Conservation (phyloP, 2,113 vertebrate genomes). For the Mixornis gularis region DNA sequence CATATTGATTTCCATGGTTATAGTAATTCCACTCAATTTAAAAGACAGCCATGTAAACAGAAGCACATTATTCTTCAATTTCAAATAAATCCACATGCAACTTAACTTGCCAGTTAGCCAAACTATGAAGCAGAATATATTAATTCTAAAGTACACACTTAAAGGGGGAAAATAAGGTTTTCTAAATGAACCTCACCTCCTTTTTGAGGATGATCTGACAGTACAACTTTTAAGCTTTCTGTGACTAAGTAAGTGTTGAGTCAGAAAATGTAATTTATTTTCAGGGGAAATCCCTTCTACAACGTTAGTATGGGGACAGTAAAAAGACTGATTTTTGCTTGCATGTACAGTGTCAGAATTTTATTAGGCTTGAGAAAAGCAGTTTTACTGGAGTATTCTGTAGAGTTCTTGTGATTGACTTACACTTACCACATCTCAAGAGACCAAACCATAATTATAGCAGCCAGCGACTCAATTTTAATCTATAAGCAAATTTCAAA, state of each 20-base stretch:
- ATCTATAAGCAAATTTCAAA: not conserved
- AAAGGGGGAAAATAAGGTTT: not conserved
- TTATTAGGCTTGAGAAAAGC: not conserved
- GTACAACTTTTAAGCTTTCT: not conserved
- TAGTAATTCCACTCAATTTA: not conserved
- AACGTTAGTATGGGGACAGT: not conserved
- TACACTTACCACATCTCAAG: not conserved
- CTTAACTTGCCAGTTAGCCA: not conserved
- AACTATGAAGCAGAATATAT: not conserved
- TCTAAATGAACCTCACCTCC: not conserved
- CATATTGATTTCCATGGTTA: not conserved
- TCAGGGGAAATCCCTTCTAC: not conserved
- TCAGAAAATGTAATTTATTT: not conserved
- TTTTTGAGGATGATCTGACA: not conserved
- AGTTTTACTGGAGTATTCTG: not conserved
- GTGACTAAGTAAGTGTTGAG: not conserved
- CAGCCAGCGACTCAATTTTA: not conserved
- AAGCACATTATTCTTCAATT: not conserved
- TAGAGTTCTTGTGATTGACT: not conserved
- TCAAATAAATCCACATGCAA: not conserved
- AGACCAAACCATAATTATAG: not conserved
- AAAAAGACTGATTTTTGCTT: not conserved
- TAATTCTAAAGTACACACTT: not conserved
- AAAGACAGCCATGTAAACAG: not conserved
- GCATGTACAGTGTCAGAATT: not conserved